Evolutionary conservation across 2,888 invertebrate species (phyloP), one percentile per base, ranked within the genome.

Genomic region (Pegoplata infirma): DNA sequence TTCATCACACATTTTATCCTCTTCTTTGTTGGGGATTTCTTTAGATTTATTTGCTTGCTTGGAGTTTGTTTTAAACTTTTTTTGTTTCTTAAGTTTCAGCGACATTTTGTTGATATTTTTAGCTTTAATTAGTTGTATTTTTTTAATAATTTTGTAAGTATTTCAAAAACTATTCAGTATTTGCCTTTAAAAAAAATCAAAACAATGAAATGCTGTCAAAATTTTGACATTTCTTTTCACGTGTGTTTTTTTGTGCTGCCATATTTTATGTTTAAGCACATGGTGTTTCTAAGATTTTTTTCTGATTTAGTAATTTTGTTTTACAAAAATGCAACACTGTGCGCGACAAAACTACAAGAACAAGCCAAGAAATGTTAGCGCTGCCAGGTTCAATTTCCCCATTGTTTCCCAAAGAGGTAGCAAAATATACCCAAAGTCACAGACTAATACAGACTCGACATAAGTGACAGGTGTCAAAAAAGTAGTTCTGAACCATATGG

Each of bases 291-390:
- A 32, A 32, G 10, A n/a, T n/a, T n/a, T n/a, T n/a, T n/a, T n/a
- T 32, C 0, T 16, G 7, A 25, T 14, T 2, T 46, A 19, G 5
- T 3, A 32, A 14, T 10, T 5, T 7, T 32, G 6, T 16, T 5
- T 12, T 5, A 1, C n/a, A 3, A 1, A 21, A 51, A 55, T 21
- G 51, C 76, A 61, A 66, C 71, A 4, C 51, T 56, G 8, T 0
- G 5, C 3, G 16, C 71, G 23, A 76, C 76, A 76, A 76, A 71
- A n/a, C 59, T 66, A 49, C 76, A 76, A 1, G n/a, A n/a, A 23
- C 64, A 58, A 71, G 76, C 59, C n/a, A n/a, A n/a, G n/a, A n/a
- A n/a, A 25, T 25, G 25, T 25, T 25, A 5, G 25, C n/a, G n/a
- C n/a, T n/a, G n/a, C n/a, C n/a, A 3, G 25, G 25, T 25, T 25